phyloP scores from a whole-genome alignment of 1,140 invertebrate species.

The Hermetia illucens region DNA sequence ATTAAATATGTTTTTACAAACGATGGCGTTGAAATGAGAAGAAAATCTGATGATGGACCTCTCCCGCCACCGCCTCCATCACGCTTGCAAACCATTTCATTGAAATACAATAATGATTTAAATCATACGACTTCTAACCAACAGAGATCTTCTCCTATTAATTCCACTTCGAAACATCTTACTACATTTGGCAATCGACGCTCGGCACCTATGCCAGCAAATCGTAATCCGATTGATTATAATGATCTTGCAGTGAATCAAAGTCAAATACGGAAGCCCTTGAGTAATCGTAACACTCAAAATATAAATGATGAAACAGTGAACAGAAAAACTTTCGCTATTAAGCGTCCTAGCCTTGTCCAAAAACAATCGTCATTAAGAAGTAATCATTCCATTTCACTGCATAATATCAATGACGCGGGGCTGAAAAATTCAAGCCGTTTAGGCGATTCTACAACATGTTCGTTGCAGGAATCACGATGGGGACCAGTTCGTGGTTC shows the following conservation, averaged over 20 bases:
- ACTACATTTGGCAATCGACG: no score
- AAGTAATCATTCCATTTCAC: conserved; percentile 16
- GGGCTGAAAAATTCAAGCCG: conserved; percentile 19
- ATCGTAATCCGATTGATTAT: no score
- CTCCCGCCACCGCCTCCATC: no score
- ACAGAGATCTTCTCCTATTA: no score
- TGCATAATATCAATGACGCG: conserved; percentile 22
- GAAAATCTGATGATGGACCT: not conserved
- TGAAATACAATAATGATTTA: no score
- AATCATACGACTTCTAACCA: no score
- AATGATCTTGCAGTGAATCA: no score
- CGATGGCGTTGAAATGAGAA: not conserved
- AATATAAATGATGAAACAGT: not conserved
- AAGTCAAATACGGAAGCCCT: not conserved
- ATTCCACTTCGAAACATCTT: no score
- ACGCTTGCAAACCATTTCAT: no score
- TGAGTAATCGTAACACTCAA: not conserved
- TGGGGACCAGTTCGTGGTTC: conserved; percentile 6
- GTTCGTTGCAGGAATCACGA: conserved; percentile 12
- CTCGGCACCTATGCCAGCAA: no score
- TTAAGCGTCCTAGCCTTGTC: conserved; percentile 23
- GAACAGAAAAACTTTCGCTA: conserved; percentile 16
- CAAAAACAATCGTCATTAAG: conserved; percentile 15
- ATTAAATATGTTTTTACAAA: not conserved
- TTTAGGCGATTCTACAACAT: conserved; percentile 16